These are phyloP conservation scores for Bathynomus jamesi DNA, from an alignment of 1,140 invertebrate species.

Conservation along the genomic window DNA sequence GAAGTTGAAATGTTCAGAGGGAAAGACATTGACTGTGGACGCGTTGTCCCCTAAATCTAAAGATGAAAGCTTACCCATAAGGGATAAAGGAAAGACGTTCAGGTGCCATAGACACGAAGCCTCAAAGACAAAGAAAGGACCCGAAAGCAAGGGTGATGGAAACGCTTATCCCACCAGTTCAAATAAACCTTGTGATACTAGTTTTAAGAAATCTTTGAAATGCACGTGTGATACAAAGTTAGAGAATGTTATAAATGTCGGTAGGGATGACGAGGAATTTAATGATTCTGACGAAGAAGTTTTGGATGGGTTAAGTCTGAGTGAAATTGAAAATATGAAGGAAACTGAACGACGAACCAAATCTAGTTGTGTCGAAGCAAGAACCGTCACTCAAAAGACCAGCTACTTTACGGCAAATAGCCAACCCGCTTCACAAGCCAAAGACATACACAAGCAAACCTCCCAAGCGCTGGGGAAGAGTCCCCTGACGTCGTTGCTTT, in stretches of 20 bases:
- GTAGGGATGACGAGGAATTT: background rate
- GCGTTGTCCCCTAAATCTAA: too few species aligned
- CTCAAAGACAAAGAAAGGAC: background rate
- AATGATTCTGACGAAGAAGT: background rate
- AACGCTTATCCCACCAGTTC: background rate
- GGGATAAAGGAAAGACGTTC: background rate
- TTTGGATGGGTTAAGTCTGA: background rate
- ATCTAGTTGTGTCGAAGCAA: constrained; percentile 16
- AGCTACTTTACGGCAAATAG: constrained; percentile 24
- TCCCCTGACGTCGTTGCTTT: constrained; percentile 23
- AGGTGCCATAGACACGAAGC: background rate
- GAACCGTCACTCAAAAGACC: constrained; percentile 25
- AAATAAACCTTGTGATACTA: constrained; percentile 1
- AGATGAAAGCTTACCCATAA: background rate
- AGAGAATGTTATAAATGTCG: constrained; percentile 2
- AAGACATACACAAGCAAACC: constrained; percentile 17
- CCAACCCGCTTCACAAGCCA: constrained; percentile 15
- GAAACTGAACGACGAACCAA: constrained; percentile 3
- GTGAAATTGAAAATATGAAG: background rate
- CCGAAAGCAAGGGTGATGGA: background rate
- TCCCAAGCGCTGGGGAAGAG: constrained; percentile 23
- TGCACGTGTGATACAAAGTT: background rate
- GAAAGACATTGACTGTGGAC: too few species aligned
- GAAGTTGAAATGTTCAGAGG: too few species aligned
- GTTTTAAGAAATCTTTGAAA: background rate